These are phyloP conservation scores for Nematostella vectensis DNA, from an alignment of 92 coral and sea anemone species.

Conservation along the genomic window DNA sequence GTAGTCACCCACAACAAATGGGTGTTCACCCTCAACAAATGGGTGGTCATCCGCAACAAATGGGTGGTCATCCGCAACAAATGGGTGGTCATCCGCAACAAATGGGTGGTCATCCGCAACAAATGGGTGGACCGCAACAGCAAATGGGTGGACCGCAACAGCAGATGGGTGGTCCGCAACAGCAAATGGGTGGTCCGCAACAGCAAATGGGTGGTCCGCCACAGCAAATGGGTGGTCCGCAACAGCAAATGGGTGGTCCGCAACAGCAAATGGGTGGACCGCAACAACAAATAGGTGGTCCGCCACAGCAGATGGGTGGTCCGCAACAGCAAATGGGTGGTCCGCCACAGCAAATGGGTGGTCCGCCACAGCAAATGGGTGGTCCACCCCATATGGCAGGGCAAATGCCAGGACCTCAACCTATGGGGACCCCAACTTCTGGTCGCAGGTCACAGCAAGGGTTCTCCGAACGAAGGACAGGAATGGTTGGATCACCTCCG, in stretches of 20 bases:
- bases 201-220: constrained; percentile 20
- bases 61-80: neutral
- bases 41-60: constrained; percentile 5
- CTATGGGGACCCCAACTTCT: constrained; percentile 12
- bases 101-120: constrained; percentile 12
- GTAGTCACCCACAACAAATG: constrained; percentile 10
- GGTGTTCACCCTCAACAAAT: constrained; percentile 9
- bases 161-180: constrained; percentile 10
- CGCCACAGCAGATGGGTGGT: neutral
- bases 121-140: constrained; percentile 20
- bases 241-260: constrained; percentile 5
- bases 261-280: constrained; percentile 10
- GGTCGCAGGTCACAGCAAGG: constrained; percentile 3
- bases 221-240: constrained; percentile 18
- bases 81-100: neutral
- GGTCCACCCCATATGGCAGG: constrained; percentile 11
- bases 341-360: neutral
- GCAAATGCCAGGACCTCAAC: constrained; percentile 4
- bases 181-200: constrained; percentile 21
- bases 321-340: neutral
- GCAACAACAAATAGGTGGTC: constrained; percentile 1
- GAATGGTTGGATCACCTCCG: constrained; percentile 37
- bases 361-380: constrained; percentile 6
- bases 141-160: constrained; percentile 7
- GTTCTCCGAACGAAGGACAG: constrained; percentile 21